phyloP scores from a whole-genome alignment of 2,888 invertebrate species.

The Rhagonycha fulva region DNA sequence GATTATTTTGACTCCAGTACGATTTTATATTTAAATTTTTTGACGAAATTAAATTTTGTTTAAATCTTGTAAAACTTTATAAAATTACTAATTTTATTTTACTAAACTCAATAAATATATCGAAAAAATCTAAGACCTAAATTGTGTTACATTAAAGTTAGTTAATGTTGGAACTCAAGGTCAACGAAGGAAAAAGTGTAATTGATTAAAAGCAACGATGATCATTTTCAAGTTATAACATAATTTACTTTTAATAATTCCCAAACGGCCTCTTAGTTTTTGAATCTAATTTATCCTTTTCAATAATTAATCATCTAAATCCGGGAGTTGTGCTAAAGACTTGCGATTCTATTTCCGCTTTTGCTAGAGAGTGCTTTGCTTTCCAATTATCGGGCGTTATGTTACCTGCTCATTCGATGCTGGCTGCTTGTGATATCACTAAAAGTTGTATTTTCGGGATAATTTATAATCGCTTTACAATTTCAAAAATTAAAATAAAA shows the following conservation, averaged over 20 bases:
- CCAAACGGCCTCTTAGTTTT: constrained; percentile 12
- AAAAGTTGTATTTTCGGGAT: constrained; percentile 9
- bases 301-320: constrained; percentile 29
- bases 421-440: constrained; percentile 7
- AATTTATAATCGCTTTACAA: background rate
- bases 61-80: no score
- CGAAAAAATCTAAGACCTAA: no score
- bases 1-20: no score
- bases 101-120: no score
- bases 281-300: constrained; percentile 22
- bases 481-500: background rate
- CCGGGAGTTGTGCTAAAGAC: constrained; percentile 25
- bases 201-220: background rate
- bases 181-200: background rate
- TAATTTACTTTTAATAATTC: constrained; percentile 22
- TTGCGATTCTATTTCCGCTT: constrained; percentile 27
- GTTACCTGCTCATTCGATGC: constrained; percentile 30
- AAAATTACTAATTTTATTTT: no score
- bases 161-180: background rate
- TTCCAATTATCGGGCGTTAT: constrained; percentile 31
- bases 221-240: background rate
- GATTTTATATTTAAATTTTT: no score
- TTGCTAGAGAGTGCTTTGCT: constrained; percentile 27
- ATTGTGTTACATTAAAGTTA: no score
- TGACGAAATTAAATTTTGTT: no score